These are phyloP conservation scores for Neoitamus cyanurus DNA, from an alignment of 2,888 invertebrate genomes.

Conservation along the genomic window DNA sequence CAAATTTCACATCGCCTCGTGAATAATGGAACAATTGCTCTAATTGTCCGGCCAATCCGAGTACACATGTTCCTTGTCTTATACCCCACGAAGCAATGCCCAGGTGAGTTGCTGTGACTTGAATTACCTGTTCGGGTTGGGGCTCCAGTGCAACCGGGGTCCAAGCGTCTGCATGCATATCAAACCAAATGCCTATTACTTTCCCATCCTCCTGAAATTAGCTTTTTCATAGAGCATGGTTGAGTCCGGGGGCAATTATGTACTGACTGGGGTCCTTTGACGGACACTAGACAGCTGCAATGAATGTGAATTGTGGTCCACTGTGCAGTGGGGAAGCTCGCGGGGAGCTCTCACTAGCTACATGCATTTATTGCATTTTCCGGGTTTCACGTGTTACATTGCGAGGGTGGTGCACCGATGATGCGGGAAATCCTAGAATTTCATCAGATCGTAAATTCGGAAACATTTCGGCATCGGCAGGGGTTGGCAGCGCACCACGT, in stretches of 20 bases:
- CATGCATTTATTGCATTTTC: not conserved
- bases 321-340: not conserved
- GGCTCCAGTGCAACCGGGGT: not conserved
- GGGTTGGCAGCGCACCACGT: not conserved
- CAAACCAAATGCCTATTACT: not conserved
- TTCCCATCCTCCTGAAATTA: not conserved
- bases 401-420: not conserved
- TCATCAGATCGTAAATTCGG: not conserved
- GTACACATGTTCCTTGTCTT: not conserved
- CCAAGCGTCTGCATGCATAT: not conserved
- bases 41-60: not conserved
- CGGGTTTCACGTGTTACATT: not conserved
- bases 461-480: not conserved
- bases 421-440: not conserved
- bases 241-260: not conserved
- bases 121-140: not conserved
- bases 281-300: not conserved
- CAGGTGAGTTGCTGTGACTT: not conserved
- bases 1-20: slow-evolving; percentile 5
- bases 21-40: slow-evolving; percentile 26
- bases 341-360: not conserved
- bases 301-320: not conserved
- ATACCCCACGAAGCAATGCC: not conserved
- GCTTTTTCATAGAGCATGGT: not conserved
- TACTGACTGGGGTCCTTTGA: not conserved